Evolutionary conservation across 2,888 invertebrate species (phyloP).

Genomic region (Anoplius nigerrimus): DNA sequence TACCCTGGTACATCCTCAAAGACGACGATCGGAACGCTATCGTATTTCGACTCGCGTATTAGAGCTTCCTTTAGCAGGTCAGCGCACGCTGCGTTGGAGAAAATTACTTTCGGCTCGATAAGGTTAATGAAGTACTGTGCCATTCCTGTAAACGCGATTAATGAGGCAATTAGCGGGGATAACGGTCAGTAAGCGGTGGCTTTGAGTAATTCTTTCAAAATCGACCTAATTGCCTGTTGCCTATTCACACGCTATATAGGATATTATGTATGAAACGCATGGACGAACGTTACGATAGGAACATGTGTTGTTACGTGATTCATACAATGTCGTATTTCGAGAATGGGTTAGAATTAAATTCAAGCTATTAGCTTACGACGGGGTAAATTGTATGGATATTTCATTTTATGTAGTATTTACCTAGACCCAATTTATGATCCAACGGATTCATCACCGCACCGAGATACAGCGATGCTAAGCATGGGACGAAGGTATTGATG

Average conservation of each 20-base stretch:
- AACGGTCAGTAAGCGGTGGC: background rate
- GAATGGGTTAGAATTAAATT: too few relatives aligned
- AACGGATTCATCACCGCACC: constrained; percentile 64
- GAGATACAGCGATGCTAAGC: constrained; percentile 53
- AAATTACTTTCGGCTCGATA: constrained; percentile 61
- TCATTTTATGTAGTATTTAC: constrained; percentile 52
- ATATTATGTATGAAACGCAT: too few relatives aligned
- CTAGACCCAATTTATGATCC: constrained; percentile 55
- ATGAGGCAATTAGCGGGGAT: background rate
- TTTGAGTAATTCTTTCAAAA: too few relatives aligned
- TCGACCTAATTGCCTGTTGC: too few relatives aligned
- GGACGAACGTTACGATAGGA: too few relatives aligned
- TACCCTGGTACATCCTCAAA: constrained; percentile 51
- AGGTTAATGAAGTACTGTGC: constrained; percentile 54
- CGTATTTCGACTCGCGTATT: constrained; percentile 23
- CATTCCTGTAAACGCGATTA: constrained; percentile 42
- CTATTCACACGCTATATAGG: too few relatives aligned
- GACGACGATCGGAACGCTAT: constrained; percentile 39
- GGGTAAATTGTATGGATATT: too few relatives aligned
- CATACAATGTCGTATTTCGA: too few relatives aligned
- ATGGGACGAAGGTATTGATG: constrained; percentile 60
- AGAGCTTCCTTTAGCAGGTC: constrained; percentile 37
- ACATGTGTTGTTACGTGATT: too few relatives aligned
- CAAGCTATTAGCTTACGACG: too few relatives aligned
- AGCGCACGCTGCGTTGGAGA: constrained; percentile 42